Percentiles rank a stretch among this genome's conserved stretches.
Conservation (phyloP, 2,797 vertebrate genomes). For the Philypnodon macrostomus region DNA sequence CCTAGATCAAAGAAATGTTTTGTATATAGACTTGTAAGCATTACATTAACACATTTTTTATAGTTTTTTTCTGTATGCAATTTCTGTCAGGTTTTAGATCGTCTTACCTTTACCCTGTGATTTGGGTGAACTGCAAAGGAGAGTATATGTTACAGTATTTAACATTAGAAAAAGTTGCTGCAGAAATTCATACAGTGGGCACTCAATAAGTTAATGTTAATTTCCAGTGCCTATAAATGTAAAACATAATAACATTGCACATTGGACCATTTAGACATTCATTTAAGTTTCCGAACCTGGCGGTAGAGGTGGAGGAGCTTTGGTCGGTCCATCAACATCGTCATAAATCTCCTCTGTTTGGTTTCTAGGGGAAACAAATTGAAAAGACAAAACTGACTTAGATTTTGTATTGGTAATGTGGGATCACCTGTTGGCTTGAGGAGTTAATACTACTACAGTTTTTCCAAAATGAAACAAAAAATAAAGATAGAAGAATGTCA, state of each 20-base stretch:
- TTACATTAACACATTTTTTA: neutral
- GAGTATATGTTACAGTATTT: constrained; percentile 1
- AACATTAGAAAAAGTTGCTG: no score
- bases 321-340: constrained; percentile 59
- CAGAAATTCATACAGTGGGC: no score
- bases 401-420: neutral
- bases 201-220: no score
- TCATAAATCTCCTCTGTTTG: constrained; percentile 72
- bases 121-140: constrained; percentile 67
- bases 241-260: no score
- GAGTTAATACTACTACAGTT: no score
- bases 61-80: neutral
- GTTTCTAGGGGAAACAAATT: constrained; percentile 39
- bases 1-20: constrained; percentile 23
- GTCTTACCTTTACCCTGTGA: constrained; percentile 67
- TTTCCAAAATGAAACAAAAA: no score
- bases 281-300: constrained; percentile 47
- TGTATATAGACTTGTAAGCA: neutral
- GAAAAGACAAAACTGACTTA: neutral
- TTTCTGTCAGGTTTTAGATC: constrained; percentile 1
- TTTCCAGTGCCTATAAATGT: no score
- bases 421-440: no score
- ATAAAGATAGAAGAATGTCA: no score
- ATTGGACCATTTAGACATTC: no score
- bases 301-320: constrained; percentile 58